Conservation (phyloP, 2,797 vertebrate genomes). For the Onychomys torridus region DNA sequence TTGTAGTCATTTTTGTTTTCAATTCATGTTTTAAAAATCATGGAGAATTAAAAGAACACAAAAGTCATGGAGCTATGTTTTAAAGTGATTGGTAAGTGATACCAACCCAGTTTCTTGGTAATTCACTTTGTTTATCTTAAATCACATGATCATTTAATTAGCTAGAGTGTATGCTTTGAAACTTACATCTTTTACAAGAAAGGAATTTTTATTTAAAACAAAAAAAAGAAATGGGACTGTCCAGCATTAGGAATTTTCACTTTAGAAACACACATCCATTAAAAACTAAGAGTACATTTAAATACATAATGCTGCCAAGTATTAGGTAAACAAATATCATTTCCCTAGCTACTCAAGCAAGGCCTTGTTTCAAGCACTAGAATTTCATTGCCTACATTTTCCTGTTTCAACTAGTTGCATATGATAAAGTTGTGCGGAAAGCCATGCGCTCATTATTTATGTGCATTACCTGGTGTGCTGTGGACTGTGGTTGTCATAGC, state of each 20-base stretch:
- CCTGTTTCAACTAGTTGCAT: constrained; percentile 30
- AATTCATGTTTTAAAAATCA: constrained; percentile 26
- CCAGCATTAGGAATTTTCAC: background rate
- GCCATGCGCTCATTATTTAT: constrained; percentile 36
- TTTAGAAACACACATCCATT: background rate
- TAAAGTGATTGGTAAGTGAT: constrained; percentile 4
- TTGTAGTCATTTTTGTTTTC: constrained; percentile 34
- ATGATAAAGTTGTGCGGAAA: constrained; percentile 41
- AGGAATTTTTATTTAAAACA: constrained; percentile 53
- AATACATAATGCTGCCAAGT: constrained; percentile 5
- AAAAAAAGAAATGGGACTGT: background rate
- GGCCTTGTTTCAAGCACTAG: constrained; percentile 29
- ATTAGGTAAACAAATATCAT: constrained; percentile 34
- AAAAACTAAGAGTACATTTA: constrained; percentile 7
- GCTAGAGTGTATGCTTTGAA: background rate
- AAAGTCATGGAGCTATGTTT: background rate
- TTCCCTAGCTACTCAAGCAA: constrained; percentile 30
- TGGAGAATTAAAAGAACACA: background rate
- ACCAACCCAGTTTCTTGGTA: constrained; percentile 15
- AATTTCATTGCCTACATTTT: constrained; percentile 47
- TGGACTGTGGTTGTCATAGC: background rate
- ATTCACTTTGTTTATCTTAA: constrained; percentile 43
- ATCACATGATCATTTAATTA: constrained; percentile 35
- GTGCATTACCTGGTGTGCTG: background rate
- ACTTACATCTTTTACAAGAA: background rate